These are phyloP conservation scores for Xanthia togata DNA, from an alignment of 2,888 invertebrate species.

Conservation along the genomic window DNA sequence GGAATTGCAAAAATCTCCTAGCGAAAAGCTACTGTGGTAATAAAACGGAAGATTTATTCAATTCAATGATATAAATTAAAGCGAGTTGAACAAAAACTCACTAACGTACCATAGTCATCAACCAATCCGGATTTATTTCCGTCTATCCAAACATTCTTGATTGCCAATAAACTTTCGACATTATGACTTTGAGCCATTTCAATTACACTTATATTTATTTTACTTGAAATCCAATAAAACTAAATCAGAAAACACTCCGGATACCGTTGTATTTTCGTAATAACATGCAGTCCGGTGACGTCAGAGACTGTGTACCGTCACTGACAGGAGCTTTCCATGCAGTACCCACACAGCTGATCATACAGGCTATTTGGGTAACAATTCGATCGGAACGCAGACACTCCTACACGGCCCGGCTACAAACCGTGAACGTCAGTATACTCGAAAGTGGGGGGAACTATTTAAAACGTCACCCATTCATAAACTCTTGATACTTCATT, in stretches of 20 bases:
- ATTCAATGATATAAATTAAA: slow-evolving; percentile 38
- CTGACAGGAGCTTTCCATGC: slow-evolving; percentile 62
- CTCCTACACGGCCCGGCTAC: slow-evolving; percentile 72
- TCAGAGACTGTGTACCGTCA: slow-evolving; percentile 28
- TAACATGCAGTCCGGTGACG: slow-evolving; percentile 43
- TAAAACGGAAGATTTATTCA: slow-evolving; percentile 35
- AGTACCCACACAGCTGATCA: slow-evolving; percentile 74
- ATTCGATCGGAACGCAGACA: slow-evolving; percentile 82
- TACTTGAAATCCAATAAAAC: slow-evolving; percentile 29
- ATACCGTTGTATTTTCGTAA: slow-evolving; percentile 34
- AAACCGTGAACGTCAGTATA: slow-evolving; percentile 77
- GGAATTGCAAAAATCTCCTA: slow-evolving; percentile 7
- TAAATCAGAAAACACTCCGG: slow-evolving; percentile 28
- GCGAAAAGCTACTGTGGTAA: not conserved
- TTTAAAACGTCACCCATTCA: slow-evolving; percentile 90
- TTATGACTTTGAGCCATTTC: slow-evolving; percentile 56
- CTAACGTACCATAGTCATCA: slow-evolving; percentile 23
- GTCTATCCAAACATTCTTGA: slow-evolving; percentile 45
- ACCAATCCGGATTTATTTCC: slow-evolving; percentile 50
- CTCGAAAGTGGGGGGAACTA: slow-evolving; percentile 72
- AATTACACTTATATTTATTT: slow-evolving; percentile 50
- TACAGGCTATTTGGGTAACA: slow-evolving; percentile 79
- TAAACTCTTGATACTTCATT: slow-evolving; percentile 82
- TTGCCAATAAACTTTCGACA: slow-evolving; percentile 61
- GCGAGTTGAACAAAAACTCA: slow-evolving; percentile 25